Base-by-base conservation (phyloP, 1,140 invertebrate genomes). In the Leptopilina boulardi region DNA sequence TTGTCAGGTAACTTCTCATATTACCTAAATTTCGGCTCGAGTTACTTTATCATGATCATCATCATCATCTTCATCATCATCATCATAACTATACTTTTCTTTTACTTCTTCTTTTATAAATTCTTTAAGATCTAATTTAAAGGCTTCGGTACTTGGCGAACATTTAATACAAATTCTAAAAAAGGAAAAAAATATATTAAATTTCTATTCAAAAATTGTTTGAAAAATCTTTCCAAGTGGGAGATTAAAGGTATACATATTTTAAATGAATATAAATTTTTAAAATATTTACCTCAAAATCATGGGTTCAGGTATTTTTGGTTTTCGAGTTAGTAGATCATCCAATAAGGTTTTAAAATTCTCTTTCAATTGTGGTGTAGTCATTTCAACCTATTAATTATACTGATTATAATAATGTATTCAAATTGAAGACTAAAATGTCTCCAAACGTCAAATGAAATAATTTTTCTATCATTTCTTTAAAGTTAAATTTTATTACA, bases 321-420 rank as follows among this genome's bases (percentile, higher is more conserved):
- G 94, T 78, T 93, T 92, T 56, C 90, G 90, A 2, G 79, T 81
- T 80, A 94, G 88, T 70, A 96, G 83, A 87, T 96, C 93, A 77
- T 93, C 90, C 19, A 97, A 75, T 70, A 96, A 76, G 0, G 90
- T 86, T 54, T 84, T 84, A 80, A 96, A 92, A 87, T 97, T 97
- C 80, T 94, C 94, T 85, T 94, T 94, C 59, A 97, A 90, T 47
- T 94, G 90, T 77, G 93, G 89, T 1, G 83, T 81, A 9, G 94
- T 92, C 95, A 97, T 97, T 82, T 94, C 88, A 30, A 97, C 85
- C 94, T 95, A 83, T 81, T 66, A 78, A 71, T 59, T 75, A 59
- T 72, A 74, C 73, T 34, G 51, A 54, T 15, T 47, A 23, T 13
- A 54, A 51, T 44, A 18, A n/a, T 54, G 9, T 5, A 5, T 11